Evolutionary conservation across 2,113 vertebrate species (phyloP).

Genomic region (rabbit (Oryctolagus cuniculus)): mOryCun1.1 NC_091438.1:97901001-97901500

Average conservation of each 20-base stretch:
- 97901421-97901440: too few species aligned
- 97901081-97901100: neutral
- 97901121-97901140: neutral
- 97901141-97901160: neutral
- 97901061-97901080: neutral
- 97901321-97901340: too few species aligned
- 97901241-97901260: neutral
- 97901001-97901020: neutral
- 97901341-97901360: too few species aligned
- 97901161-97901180: neutral
- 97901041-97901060: neutral
- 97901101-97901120: neutral
- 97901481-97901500: too few species aligned
- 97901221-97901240: neutral
- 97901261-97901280: too few species aligned
- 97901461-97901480: too few species aligned
- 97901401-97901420: too few species aligned
- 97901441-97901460: too few species aligned
- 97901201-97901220: neutral
- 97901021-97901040: neutral
- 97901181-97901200: neutral
- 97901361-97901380: too few species aligned
- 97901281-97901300: too few species aligned
- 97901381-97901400: too few species aligned
- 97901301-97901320: too few species aligned